Base-by-base conservation (phyloP, 2,797 vertebrate genomes). In the Poliocrania exsul region DNA sequence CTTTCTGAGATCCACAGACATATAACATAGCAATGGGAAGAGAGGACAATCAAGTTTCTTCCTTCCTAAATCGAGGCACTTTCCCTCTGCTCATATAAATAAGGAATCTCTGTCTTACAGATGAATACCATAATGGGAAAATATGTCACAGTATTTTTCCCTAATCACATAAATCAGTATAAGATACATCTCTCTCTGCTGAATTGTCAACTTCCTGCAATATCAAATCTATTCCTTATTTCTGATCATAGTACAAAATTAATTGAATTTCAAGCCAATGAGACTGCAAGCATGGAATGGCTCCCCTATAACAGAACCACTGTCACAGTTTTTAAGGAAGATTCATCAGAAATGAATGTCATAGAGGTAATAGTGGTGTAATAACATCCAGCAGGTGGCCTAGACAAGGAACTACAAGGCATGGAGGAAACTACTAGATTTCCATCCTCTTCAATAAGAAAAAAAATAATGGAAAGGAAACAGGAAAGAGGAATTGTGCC, bases 221-320 rank as follows among this genome's bases (percentile, higher is more conserved):
- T 88, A 91, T 81, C 38, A 84, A 78, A 91, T 94, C 51, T 75
- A 64, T 86, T 81, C 60, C 15, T n/a, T 51, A 29, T 75, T 94
- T 92, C 72, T 88, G 73, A 77, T 92, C 44, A 66, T 66, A 90
- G 84, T 66, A 66, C 14, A 74, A 78, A 92, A 86, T 71, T 91
- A 93, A 93, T 79, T 75, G 5, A 75, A 88, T 88, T 91, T 90
- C 47, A 46, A 50, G 51, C 65, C 80, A 83, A 20, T 83, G 40
- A 90, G 51, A 85, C 26, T 73, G 70, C 33, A 86, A 60, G 54
- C 58, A 50, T 7, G 13, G 73, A 88, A 88, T 17, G 4, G n/a
- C 31, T 88, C 11, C 28, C 17, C 44, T 73, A 54, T 92, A 75
- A 79, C 1, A 90, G 73, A 91, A 90, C 12, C 23, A n/a, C 23